Evolutionary conservation across 2,888 invertebrate species (phyloP), one percentile per base, ranked within the genome.

Genomic region (Athalia circularis): DNA sequence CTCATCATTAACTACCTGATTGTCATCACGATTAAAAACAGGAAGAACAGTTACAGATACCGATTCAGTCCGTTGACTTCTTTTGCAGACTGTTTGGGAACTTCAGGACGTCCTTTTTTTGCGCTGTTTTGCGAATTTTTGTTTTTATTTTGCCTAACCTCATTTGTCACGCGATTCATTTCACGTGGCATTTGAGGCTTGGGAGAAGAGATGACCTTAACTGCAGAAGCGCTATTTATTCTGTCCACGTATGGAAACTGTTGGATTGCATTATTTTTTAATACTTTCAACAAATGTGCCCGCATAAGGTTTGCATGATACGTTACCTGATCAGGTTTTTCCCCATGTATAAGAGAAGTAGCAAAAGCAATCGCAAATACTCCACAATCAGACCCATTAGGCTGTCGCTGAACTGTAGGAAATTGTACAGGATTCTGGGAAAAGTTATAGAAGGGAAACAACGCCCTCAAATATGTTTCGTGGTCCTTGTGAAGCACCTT

Each of bases 311-410:
- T 5, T 15, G 52, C 7, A 57, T 80, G n/a, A 61, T 79, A 80
- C 2, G 4, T 59, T 0, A 78, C 52, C 9, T 11, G 6, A 48
- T 77, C 72, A 11, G 80, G 80, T 43, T 77, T 67, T 8, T 61
- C n/a, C 11, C 64, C 62, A 45, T 59, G 65, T 8, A 79, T 8
- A 47, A 80, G 29, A n/a, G 79, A 80, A 3, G 64, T 70, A 4
- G 78, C 77, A 50, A 77, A 80, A 9, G 80, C 80, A 48, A 80
- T 78, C 7, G 80, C 65, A 65, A 70, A 80, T 13, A 78, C 64
- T 3, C 80, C 76, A 64, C 79, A 80, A 67, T 80, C 79, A 54
- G 62, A 13, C 9, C 9, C n/a, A 78, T 79, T 80, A 6, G 13
- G 45, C 52, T 80, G 79, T 11, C 52, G 45, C 13, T 80, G 77